Percentiles rank a stretch among this genome's conserved stretches.
phyloP scores from a whole-genome alignment of 2,113 vertebrate genomes.

The Genyomyrus donnyi region DNA sequence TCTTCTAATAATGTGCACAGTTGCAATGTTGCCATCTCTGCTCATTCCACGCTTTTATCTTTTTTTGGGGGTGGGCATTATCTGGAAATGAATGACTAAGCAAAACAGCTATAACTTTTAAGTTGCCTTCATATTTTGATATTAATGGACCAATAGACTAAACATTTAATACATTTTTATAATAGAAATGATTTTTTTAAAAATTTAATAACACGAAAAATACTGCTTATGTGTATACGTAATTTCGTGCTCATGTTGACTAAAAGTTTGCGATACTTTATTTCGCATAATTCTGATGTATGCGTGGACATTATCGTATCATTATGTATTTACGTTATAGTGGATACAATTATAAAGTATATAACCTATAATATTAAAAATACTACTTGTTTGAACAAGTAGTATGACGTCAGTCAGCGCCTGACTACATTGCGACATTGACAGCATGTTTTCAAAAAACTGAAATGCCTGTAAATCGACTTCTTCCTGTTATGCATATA shows the following conservation, averaged over 20 bases:
- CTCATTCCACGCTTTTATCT: neutral
- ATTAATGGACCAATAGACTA: neutral
- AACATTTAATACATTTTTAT: neutral
- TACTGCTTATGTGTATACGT: neutral
- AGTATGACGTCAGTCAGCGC: neutral
- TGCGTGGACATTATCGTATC: neutral
- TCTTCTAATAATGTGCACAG: neutral
- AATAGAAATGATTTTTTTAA: neutral
- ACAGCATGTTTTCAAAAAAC: neutral
- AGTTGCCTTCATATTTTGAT: neutral
- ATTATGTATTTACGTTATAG: neutral
- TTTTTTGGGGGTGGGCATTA: neutral
- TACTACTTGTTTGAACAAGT: neutral
- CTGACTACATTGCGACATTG: neutral
- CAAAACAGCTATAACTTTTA: neutral
- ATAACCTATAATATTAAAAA: neutral
- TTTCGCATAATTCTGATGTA: neutral
- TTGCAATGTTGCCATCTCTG: neutral
- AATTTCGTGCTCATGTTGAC: neutral
- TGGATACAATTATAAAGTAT: neutral
- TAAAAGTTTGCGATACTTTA: neutral
- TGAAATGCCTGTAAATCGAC: neutral
- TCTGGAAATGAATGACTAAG: conserved; percentile 1
- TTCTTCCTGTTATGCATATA: neutral
- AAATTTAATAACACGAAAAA: neutral